A percentile compares a stretch with the other conserved stretches of the same genome.
phyloP scores from a whole-genome alignment of 2,888 invertebrate genomes.

The Marasmarcha lunaedactyla region DNA sequence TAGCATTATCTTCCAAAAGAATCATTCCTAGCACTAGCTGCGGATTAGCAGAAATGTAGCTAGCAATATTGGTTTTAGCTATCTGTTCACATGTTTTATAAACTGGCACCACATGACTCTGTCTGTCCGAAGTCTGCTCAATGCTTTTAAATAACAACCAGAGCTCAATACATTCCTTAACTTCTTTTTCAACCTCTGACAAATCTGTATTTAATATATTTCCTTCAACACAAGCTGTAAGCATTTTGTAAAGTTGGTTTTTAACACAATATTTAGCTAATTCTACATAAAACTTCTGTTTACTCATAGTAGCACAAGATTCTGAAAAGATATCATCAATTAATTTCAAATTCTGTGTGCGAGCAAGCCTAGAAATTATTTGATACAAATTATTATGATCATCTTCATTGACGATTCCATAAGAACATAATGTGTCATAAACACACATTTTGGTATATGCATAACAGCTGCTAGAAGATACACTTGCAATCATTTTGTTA shows the following conservation, averaged over 20 bases:
- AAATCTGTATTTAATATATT: constrained; percentile 49
- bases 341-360: constrained; percentile 63
- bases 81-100: constrained; percentile 70
- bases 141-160: constrained; percentile 67
- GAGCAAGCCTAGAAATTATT: constrained; percentile 72
- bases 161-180: constrained; percentile 61
- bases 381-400: constrained; percentile 68
- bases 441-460: constrained; percentile 65
- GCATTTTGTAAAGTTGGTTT: constrained; percentile 60
- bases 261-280: constrained; percentile 63
- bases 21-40: constrained; percentile 70
- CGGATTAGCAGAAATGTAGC: constrained; percentile 70
- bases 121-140: constrained; percentile 58
- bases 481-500: constrained; percentile 67
- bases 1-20: constrained; percentile 59
- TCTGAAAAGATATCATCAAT: constrained; percentile 67
- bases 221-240: constrained; percentile 64
- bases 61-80: constrained; percentile 53
- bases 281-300: constrained; percentile 64
- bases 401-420: constrained; percentile 72
- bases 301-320: constrained; percentile 51
- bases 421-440: constrained; percentile 71
- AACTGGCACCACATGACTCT: constrained; percentile 60
- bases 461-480: constrained; percentile 57
- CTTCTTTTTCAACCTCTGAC: constrained; percentile 47